A percentile compares a stretch with the other conserved stretches of the same genome.
These are phyloP conservation scores for Mastomys natalensis DNA, from an alignment of 2,113 vertebrate species.

Conservation along the genomic window DNA sequence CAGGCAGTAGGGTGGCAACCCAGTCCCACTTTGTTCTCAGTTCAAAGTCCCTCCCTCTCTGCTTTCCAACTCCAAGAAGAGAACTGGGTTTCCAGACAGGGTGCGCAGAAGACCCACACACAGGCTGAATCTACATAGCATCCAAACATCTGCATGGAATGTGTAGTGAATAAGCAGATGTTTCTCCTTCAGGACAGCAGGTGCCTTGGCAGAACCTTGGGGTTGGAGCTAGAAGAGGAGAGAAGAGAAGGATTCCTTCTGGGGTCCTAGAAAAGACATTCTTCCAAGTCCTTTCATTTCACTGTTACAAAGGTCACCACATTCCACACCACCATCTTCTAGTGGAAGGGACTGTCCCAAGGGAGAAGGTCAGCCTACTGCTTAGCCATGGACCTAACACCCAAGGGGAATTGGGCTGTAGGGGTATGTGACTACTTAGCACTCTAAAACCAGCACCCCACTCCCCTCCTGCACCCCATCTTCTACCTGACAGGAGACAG, in stretches of 20 bases:
- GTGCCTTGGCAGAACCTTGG: conserved; percentile 54
- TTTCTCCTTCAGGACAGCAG: conserved; percentile 64
- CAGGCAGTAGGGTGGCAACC: neutral
- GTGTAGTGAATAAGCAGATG: conserved; percentile 70
- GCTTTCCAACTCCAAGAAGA: neutral
- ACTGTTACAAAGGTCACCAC: neutral
- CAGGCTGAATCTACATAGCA: conserved; percentile 34
- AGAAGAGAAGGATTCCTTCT: neutral
- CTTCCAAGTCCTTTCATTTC: neutral
- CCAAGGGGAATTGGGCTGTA: neutral
- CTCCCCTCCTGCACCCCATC: neutral
- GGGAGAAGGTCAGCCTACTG: neutral
- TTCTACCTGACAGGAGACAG: neutral
- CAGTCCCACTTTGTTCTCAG: neutral
- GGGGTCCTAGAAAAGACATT: neutral
- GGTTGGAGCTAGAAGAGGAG: neutral
- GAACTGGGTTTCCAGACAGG: conserved; percentile 49
- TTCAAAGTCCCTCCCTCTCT: neutral
- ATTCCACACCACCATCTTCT: neutral
- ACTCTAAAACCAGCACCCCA: neutral
- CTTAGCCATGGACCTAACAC: neutral
- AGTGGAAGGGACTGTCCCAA: neutral
- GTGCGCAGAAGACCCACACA: conserved; percentile 21
- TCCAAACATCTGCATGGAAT: conserved; percentile 72
- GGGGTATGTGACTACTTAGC: neutral